Evolutionary conservation across 2,113 vertebrate species (phyloP), one percentile per base, ranked within the genome.

Genomic region (Mustela lutreola): DNA sequence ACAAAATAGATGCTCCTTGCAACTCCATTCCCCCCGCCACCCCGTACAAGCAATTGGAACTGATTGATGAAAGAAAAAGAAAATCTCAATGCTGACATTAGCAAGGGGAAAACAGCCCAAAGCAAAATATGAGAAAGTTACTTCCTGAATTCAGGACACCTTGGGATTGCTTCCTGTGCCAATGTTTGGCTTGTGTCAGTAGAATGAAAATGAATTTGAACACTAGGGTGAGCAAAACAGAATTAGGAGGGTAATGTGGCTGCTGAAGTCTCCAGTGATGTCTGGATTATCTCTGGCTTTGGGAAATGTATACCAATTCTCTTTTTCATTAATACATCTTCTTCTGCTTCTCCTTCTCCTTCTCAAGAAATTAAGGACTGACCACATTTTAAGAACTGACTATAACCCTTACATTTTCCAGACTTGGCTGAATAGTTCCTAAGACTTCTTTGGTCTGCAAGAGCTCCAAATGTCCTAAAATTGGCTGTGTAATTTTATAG

Each of bases 201-300:
- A 96, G 85, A 94, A 93, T 58, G 84, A 95, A 97, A 96, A 88
- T 60, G 83, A 96, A 83, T 86, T 91, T 70, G 79, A 97, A 93
- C 50, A 50, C 56, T 50, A 89, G 90, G 58, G 42, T 86, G 81
- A 94, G 70, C 80, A 94, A 97, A 97, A 78, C 2, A 95, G 62
- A 94, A 88, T 79, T 42, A 58, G 62, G 79, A 94, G 88, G 33
- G 63, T 65, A 50, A 79, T 45, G 65, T 22, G n/a, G 39, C 81
- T 86, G 56, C 82, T 95, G 92, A 70, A 94, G 91, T 58, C 12
- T 53, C 83, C 78, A 85, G 7, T 11, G 84, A 78, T 36, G 18
- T 70, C 79, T 91, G 83, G 63, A 90, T 88, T 56, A 33, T 63
- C 63, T 60, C 73, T 93, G 94, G 45, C 62, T 95, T 95, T 93